Evolutionary conservation across 2,888 invertebrate species (phyloP).

Genomic region (Dasypolia templi): DNA sequence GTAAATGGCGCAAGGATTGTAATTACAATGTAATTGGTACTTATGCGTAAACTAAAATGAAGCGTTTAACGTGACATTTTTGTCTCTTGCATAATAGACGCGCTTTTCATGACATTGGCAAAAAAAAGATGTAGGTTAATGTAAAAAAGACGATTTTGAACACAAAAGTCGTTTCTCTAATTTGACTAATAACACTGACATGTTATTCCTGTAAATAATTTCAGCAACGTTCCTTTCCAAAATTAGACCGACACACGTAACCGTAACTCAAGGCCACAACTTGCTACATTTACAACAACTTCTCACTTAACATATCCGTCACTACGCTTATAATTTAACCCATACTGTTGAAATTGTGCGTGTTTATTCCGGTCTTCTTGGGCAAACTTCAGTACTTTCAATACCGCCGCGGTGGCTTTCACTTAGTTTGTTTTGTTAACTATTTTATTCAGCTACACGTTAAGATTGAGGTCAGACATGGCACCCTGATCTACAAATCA

Average conservation of each 20-base stretch:
- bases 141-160: not conserved
- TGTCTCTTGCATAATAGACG: too few species aligned
- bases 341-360: conserved; percentile 70
- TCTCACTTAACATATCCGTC: conserved; percentile 34
- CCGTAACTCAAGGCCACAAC: conserved; percentile 13
- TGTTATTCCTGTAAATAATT: not conserved
- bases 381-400: conserved; percentile 75
- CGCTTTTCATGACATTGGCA: not conserved
- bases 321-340: conserved; percentile 62
- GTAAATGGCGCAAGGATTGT: not conserved
- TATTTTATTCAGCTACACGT: conserved; percentile 68
- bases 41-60: not conserved
- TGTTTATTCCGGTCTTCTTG: conserved; percentile 72
- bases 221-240: not conserved
- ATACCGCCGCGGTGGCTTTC: conserved; percentile 71
- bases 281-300: conserved; percentile 35
- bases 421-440: conserved; percentile 75
- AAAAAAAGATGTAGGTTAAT: not conserved
- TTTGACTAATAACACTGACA: not conserved
- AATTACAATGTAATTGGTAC: not conserved
- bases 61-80: too few species aligned
- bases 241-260: not conserved
- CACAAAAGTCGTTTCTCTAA: not conserved
- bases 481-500: conserved; percentile 39
- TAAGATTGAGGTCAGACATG: conserved; percentile 48